Base-by-base conservation (phyloP, 2,113 vertebrate genomes). In the Pleuronectes platessa region DNA sequence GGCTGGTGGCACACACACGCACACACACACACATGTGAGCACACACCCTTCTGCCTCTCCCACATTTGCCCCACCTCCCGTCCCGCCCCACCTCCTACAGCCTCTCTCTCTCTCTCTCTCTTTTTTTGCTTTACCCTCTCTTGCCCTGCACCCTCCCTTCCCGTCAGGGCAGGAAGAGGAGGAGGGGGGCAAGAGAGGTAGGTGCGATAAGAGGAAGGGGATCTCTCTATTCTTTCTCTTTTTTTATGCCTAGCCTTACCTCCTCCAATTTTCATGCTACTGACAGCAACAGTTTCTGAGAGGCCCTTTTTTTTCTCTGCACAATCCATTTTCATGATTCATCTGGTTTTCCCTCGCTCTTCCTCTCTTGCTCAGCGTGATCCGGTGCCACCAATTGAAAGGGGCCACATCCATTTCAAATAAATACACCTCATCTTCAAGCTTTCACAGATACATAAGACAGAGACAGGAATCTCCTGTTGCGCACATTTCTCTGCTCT, bases 21-120 rank as follows among this genome's bases (percentile, higher is more conserved):
- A 20, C 47, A 51, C 47, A 49, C 47, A 42, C 40, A 70, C 83
- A 80, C 81, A 68, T 84, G 76, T 68, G 75, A 88, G 77, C 83
- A 89, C 93, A 94, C 93, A 90, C 93, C 89, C 93, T 90, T 89
- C 81, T 90, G 86, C 86, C 82, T 85, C 90, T 91, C 87, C 86
- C 85, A 80, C 85, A 80, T 70, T 88, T 79, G 90, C 89, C 83
- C 86, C 87, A 83, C 86, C 88, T 82, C 83, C 73, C 67, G 70
- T 77, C 59, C 78, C 68, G 20, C 67, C 66, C 85, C 67, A 79
- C 69, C 77, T 61, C 88, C 35, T 56, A 61, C 64, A 82, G 78
- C 61, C 79, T 68, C 65, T 60, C 64, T 59, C 53, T 55, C 47
- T 18, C 53, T 55, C 47, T 18, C 47, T 18, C 79, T 68, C 65